These are phyloP conservation scores for Taenioides sp. DNA, from an alignment of 2,797 vertebrate genomes.

Conservation along the genomic window DNA sequence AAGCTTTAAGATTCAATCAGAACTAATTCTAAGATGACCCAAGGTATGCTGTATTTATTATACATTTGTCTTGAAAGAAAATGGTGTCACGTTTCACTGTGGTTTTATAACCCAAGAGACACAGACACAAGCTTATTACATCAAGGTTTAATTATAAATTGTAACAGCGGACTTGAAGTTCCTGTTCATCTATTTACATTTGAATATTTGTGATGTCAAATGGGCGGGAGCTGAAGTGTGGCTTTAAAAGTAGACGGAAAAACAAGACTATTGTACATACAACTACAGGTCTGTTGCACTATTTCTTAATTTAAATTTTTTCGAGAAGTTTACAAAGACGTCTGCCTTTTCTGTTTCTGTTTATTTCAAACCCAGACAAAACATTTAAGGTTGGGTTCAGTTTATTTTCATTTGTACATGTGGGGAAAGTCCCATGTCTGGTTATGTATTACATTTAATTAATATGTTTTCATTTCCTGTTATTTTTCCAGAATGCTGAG, in stretches of 20 bases:
- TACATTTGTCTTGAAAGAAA: too few species aligned
- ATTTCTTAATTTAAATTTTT: neutral
- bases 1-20: too few species aligned
- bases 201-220: neutral
- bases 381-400: neutral
- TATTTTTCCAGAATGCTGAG: constrained; percentile 72
- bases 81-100: too few species aligned
- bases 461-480: neutral
- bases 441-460: neutral
- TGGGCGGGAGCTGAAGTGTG: neutral
- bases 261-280: neutral
- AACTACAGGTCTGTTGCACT: neutral
- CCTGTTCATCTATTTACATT: neutral
- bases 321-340: neutral
- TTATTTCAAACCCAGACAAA: neutral
- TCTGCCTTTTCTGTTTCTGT: neutral
- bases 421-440: neutral
- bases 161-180: neutral
- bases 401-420: neutral
- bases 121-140: too few species aligned
- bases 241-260: neutral
- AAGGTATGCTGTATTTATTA: too few species aligned
- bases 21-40: too few species aligned
- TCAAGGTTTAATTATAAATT: too few species aligned
- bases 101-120: too few species aligned